Evolutionary conservation across 2,888 invertebrate species (phyloP), one percentile per base, ranked within the genome.

Genomic region (Tenthredo notha): DNA sequence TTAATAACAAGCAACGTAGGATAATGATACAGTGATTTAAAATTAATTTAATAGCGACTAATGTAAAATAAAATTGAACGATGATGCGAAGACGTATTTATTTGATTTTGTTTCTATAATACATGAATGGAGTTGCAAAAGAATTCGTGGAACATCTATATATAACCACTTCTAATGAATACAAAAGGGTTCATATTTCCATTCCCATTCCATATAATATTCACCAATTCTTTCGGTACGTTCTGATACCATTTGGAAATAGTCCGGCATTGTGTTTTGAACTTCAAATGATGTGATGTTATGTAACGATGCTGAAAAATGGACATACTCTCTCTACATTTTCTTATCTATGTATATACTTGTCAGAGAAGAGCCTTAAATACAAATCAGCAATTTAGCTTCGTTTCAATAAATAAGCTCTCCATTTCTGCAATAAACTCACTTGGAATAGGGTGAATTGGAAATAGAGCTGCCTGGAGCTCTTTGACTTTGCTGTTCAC

Each of bases 391-490:
- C 40, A 33, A 61, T 61, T 70, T 74, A 33, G 18, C 25, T 54
- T 50, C n/a, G 74, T 40, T 3, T 21, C 50, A 33, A 80, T 54
- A 47, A 50, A 84, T 25, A 78, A 43, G 58, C 37, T 65, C 21
- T n/a, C 21, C 37, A 12, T 12, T 40, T 80, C n/a, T 7, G 33
- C 75, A 47, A 65, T 74, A 15, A 83, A 84, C 86, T 90, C 87
- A 93, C 93, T 91, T 85, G 92, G 90, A 84, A 92, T 91, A 74
- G 92, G 92, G 84, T 91, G 91, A 86, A 93, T 88, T 77, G 96
- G 96, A 92, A 96, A 96, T 85, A 96, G 93, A 82, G 95, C 94
- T 77, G 96, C 95, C 92, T 96, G 96, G 86, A 96, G 94, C 85
- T 95, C 94, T 92, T 95, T 95, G 61, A 96, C 96, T 92, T 94